Evolutionary conservation across 2,888 invertebrate species (phyloP).

Genomic region (Drosophila pegasa): DNA sequence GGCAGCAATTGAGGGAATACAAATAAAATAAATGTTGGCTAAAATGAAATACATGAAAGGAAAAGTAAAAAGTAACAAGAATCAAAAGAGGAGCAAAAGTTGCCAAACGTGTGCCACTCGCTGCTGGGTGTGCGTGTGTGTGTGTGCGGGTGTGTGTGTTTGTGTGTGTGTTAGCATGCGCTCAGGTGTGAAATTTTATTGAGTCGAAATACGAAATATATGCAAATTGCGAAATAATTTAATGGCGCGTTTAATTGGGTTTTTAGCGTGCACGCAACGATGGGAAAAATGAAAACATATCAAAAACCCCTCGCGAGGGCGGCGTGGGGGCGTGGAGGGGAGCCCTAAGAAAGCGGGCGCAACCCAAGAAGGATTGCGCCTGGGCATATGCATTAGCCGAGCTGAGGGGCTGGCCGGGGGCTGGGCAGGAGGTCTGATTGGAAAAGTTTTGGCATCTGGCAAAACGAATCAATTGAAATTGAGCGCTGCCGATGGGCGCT

Average conservation of each 20-base stretch:
- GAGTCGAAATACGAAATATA: constrained; percentile 79
- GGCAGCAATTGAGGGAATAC: constrained; percentile 48
- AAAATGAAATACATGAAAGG: constrained; percentile 43
- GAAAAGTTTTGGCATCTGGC: constrained; percentile 67
- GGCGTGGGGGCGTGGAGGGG: neutral
- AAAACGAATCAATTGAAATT: constrained; percentile 75
- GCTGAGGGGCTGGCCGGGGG: neutral
- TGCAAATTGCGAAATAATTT: constrained; percentile 79
- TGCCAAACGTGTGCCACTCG: constrained; percentile 17
- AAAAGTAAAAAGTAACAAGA: constrained; percentile 10
- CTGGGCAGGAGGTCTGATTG: constrained; percentile 59
- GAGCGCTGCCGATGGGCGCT: constrained; percentile 66
- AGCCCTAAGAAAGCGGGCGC: constrained; percentile 11
- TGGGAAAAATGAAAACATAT: constrained; percentile 58
- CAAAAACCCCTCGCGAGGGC: constrained; percentile 35
- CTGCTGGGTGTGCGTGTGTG: constrained; percentile 17
- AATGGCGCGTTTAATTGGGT: constrained; percentile 80
- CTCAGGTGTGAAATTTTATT: constrained; percentile 79
- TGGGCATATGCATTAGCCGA: neutral
- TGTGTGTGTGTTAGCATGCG: constrained; percentile 43
- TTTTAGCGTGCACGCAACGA: constrained; percentile 69
- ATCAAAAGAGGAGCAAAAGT: constrained; percentile 22
- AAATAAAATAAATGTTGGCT: constrained; percentile 45
- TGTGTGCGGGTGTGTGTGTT: constrained; percentile 34
- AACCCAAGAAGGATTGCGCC: constrained; percentile 65